Evolutionary conservation across 2,113 vertebrate species (phyloP), one percentile per base, ranked within the genome.

Genomic region (Hydrochoerus hydrochaeris): DNA sequence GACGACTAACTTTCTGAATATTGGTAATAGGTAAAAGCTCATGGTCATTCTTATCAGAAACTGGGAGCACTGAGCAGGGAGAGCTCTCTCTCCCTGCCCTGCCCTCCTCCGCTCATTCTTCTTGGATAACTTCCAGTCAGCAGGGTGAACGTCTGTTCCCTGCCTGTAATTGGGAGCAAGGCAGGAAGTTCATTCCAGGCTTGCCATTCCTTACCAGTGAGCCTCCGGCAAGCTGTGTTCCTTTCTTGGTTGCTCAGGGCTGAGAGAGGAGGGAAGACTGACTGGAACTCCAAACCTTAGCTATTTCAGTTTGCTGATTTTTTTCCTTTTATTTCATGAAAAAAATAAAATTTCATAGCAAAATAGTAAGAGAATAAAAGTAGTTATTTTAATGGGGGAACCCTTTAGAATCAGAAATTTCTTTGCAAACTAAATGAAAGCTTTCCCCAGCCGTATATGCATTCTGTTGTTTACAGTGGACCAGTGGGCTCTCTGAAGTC

Each of bases 361-460:
- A 67, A n/a, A 69, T n/a, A 32, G 10, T 63, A 69, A 69, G 35
- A 69, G 67, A n/a, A 69, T 69, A n/a, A n/a, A 35, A 69, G 32
- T n/a, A n/a, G 6, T 69, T 20, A 1, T 73, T 73, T 73, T 22
- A 73, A 41, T 73, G 38, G 10, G 4, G 41, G 41, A 12, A 60
- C n/a, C 2, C 7, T 54, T 63, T 85, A 88, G 44, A 57, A 71
- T 92, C 8, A 71, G 26, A 92, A 54, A 91, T 91, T 89, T 3
- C 22, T 86, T 80, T 94, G 81, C 71, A 69, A 85, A 94, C 62
- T 71, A 88, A 91, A 75, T 62, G n/a, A 86, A 95, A 75, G 1
- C 2, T 88, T 91, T 69, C 38, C 11, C 1, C 16, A 91, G 7
- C 8, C 10, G n/a, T 54, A 28, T 14, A 8, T 35, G 69, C 0